Evolutionary conservation across 2,888 invertebrate species (phyloP).

Genomic region (Volucella zonaria): DNA sequence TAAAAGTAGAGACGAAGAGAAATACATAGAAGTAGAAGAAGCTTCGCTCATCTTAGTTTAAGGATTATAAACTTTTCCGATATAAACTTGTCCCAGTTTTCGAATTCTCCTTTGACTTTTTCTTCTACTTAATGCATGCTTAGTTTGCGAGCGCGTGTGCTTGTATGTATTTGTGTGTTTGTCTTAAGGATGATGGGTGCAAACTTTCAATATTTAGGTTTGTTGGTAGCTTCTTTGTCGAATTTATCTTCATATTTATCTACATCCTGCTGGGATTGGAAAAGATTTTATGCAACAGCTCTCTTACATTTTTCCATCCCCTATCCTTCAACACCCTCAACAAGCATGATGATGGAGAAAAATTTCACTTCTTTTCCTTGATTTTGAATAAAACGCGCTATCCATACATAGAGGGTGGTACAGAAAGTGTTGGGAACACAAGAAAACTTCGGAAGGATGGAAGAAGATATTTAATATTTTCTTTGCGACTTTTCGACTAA

Average conservation of each 20-base stretch:
- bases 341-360: constrained; percentile 5
- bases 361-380: constrained; percentile 2
- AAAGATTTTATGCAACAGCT: constrained; percentile 52
- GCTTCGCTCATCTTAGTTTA: constrained; percentile 63
- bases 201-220: constrained; percentile 66
- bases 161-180: constrained; percentile 5
- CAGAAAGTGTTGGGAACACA: background rate
- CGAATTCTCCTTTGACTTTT: constrained; percentile 21
- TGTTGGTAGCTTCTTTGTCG: constrained; percentile 39
- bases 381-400: constrained; percentile 44
- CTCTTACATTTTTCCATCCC: constrained; percentile 3
- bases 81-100: constrained; percentile 71
- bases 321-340: background rate
- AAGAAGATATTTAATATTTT: constrained; percentile 48
- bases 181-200: constrained; percentile 43
- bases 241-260: constrained; percentile 42
- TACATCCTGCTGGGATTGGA: constrained; percentile 41
- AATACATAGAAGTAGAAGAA: constrained; percentile 20
- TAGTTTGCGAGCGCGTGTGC: background rate
- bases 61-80: constrained; percentile 74
- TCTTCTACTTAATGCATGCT: constrained; percentile 36
- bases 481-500: constrained; percentile 28
- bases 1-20: background rate
- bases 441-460: constrained; percentile 36
- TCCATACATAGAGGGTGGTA: background rate